phyloP scores from a whole-genome alignment of 2,113 vertebrate species.

The Nanorana parkeri region DNA sequence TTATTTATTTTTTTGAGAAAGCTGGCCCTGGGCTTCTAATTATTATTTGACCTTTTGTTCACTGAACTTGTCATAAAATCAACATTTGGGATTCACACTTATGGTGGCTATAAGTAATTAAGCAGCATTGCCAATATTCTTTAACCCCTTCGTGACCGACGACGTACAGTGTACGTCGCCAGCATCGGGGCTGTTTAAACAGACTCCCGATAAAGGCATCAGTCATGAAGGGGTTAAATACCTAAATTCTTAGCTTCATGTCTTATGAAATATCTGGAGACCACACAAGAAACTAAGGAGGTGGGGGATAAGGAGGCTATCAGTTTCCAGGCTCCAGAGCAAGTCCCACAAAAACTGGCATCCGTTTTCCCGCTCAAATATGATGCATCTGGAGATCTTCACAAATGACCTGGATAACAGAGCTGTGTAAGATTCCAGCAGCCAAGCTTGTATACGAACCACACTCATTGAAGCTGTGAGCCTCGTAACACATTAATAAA shows the following conservation, averaged over 20 bases:
- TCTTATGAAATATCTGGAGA: constrained; percentile 12
- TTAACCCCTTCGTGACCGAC: no score
- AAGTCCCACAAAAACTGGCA: background rate
- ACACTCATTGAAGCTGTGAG: background rate
- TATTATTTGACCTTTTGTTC: background rate
- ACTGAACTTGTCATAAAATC: background rate
- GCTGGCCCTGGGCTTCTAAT: no score
- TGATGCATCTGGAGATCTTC: constrained; percentile 23
- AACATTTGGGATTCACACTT: background rate
- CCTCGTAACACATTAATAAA: background rate
- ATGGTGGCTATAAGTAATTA: background rate
- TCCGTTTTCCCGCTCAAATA: background rate
- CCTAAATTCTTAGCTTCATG: background rate
- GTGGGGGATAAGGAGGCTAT: background rate
- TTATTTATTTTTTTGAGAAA: no score
- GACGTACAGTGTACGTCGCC: no score
- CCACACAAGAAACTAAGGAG: background rate
- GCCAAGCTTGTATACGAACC: background rate
- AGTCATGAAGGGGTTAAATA: no score
- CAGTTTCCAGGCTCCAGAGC: background rate
- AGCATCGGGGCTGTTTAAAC: no score
- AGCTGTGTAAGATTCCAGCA: background rate
- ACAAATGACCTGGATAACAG: background rate
- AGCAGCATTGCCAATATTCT: background rate
- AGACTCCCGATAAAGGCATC: no score